These are phyloP conservation scores for Penelope pileata DNA, from an alignment of 2,113 vertebrate species.

Conservation along the genomic window DNA sequence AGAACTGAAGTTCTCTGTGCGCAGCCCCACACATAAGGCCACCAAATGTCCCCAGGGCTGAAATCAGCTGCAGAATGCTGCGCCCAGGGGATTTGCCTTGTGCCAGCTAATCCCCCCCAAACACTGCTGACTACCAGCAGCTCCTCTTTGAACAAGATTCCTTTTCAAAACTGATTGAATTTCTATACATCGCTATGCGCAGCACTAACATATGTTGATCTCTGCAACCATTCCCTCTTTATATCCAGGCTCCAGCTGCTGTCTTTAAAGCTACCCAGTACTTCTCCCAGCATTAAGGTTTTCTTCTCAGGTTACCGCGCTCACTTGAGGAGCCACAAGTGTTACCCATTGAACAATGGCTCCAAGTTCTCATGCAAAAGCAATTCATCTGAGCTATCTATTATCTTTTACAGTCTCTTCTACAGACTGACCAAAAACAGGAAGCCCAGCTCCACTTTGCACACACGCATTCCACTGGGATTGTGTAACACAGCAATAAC, in stretches of 20 bases:
- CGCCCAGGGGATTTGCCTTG: neutral
- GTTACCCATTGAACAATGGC: conserved; percentile 20
- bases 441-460: conserved; percentile 42
- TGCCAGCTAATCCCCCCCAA: neutral
- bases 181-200: neutral
- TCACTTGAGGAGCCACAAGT: conserved; percentile 25
- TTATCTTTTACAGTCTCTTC: conserved; percentile 47
- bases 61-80: neutral
- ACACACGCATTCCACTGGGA: conserved; percentile 59
- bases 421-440: conserved; percentile 59
- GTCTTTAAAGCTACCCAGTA: conserved; percentile 2
- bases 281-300: neutral
- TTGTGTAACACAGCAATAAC: conserved; percentile 68
- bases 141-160: neutral
- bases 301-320: conserved; percentile 47
- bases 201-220: neutral
- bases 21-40: neutral
- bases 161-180: conserved; percentile 22
- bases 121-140: neutral
- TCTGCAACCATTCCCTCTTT: conserved; percentile 12
- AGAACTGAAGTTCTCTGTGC: neutral
- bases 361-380: conserved; percentile 16
- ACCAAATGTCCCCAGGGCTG: neutral
- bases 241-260: conserved; percentile 42
- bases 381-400: conserved; percentile 30